Percentiles rank a stretch among this genome's conserved stretches.
Conservation (phyloP, 1,140 invertebrate species). For the Drosophila sucinea region DNA sequence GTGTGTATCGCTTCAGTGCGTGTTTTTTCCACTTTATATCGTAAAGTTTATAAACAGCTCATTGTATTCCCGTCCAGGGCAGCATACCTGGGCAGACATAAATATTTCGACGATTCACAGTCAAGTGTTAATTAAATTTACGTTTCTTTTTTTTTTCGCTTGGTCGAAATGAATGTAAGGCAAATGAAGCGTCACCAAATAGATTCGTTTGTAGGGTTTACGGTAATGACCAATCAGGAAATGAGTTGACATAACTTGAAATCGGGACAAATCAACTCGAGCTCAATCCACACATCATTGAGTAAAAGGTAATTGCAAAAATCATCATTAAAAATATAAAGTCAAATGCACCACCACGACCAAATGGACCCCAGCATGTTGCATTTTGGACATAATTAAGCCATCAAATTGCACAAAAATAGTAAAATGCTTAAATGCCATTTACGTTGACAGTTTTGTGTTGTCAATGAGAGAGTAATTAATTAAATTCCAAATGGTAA, state of each 20-base stretch:
- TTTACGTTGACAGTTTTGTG: conserved; percentile 74
- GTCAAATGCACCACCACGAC: conserved; percentile 27
- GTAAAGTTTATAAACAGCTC: conserved; percentile 26
- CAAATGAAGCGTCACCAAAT: conserved; percentile 75
- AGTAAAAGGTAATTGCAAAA: conserved; percentile 45
- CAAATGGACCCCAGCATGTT: conserved; percentile 55
- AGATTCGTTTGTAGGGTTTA: conserved; percentile 39
- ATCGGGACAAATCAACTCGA: conserved; percentile 16
- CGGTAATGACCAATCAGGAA: conserved; percentile 34
- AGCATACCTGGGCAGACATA: not conserved
- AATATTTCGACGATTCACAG: conserved; percentile 37
- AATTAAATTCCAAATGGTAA: conserved; percentile 54
- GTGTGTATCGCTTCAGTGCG: conserved; percentile 14
- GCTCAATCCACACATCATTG: conserved; percentile 4
- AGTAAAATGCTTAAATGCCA: conserved; percentile 58
- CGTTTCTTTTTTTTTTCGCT: conserved; percentile 20
- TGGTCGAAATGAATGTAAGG: conserved; percentile 46
- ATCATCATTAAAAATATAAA: conserved; percentile 38
- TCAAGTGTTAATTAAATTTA: conserved; percentile 77
- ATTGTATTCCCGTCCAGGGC: conserved; percentile 26
- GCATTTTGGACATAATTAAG: conserved; percentile 78
- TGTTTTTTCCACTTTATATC: conserved; percentile 4
- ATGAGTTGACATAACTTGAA: conserved; percentile 58
- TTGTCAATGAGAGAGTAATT: conserved; percentile 64
- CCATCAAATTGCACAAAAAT: conserved; percentile 60